A percentile compares a stretch with the other conserved stretches of the same genome.
Conservation (phyloP, 2,797 vertebrate species). For the Etheostoma perlongum region DNA sequence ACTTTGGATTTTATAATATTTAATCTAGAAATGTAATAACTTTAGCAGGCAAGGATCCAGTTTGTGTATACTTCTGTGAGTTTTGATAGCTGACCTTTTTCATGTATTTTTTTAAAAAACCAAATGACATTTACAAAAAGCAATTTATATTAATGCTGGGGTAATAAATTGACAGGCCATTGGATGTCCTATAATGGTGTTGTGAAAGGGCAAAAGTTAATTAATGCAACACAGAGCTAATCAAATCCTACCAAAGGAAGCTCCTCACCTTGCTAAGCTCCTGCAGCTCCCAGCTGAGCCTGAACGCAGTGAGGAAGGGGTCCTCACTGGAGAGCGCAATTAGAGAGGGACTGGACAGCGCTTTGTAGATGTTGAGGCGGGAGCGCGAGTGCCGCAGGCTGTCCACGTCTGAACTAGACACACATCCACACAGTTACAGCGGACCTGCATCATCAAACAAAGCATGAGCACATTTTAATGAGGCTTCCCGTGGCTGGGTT, state of each 20-base stretch:
- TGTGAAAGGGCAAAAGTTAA: constrained; percentile 23
- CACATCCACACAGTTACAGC: constrained; percentile 98
- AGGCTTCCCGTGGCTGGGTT: constrained; percentile 8
- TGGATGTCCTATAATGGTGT: neutral
- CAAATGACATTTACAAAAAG: constrained; percentile 15
- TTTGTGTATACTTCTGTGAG: neutral
- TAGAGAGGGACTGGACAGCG: constrained; percentile 94
- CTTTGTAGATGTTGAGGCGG: constrained; percentile 97
- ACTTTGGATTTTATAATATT: neutral
- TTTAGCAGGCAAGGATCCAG: neutral
- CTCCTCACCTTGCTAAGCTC: constrained; percentile 92
- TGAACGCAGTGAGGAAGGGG: constrained; percentile 97
- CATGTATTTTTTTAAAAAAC: neutral
- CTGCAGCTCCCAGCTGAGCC: constrained; percentile 97
- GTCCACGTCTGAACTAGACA: constrained; percentile 97
- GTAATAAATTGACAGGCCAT: neutral
- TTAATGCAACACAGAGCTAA: neutral
- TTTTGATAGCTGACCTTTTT: neutral
- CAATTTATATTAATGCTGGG: constrained; percentile 5
- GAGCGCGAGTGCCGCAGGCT: constrained; percentile 96
- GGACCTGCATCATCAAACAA: constrained; percentile 83
- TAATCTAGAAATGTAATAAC: neutral
- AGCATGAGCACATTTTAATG: constrained; percentile 40
- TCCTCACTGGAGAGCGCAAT: constrained; percentile 97
- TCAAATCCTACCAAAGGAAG: constrained; percentile 9